Conservation (phyloP, 2,113 vertebrate species). For the Misgurnus mizolepis region DNA sequence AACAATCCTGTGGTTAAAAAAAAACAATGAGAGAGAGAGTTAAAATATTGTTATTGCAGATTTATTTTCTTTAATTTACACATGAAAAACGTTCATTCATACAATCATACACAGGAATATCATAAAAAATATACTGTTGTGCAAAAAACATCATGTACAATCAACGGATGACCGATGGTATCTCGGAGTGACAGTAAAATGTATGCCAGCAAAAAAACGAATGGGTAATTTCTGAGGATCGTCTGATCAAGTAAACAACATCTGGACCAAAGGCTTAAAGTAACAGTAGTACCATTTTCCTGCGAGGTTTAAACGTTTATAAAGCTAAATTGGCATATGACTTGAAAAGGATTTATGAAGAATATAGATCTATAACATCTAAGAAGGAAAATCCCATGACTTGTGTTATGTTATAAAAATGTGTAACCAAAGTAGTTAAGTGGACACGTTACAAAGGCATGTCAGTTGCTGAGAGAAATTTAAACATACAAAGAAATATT, state of each 20-base stretch:
- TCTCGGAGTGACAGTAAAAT: not conserved
- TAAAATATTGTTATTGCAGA: slow-evolving; percentile 10
- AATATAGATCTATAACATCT: not conserved
- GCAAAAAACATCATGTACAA: slow-evolving; percentile 62
- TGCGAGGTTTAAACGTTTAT: not conserved
- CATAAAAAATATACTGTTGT: slow-evolving; percentile 64
- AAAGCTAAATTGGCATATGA: not conserved
- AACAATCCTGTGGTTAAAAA: not conserved
- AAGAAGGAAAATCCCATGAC: not conserved
- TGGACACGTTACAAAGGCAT: not conserved
- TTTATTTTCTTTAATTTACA: slow-evolving; percentile 56
- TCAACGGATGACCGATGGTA: slow-evolving; percentile 3
- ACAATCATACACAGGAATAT: slow-evolving; percentile 56
- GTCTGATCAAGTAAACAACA: not conserved
- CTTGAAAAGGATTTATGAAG: not conserved
- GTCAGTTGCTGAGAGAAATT: not conserved
- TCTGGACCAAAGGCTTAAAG: not conserved
- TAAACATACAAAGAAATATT: no score
- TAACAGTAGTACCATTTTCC: not conserved
- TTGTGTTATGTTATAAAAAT: not conserved
- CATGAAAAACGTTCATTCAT: slow-evolving; percentile 56
- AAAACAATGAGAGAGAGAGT: not conserved
- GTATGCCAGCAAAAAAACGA: not conserved
- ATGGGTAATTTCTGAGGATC: not conserved
- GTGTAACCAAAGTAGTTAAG: not conserved